Base-by-base conservation (phyloP, 1,140 invertebrate genomes). In the Conopomorpha cramerella region DNA sequence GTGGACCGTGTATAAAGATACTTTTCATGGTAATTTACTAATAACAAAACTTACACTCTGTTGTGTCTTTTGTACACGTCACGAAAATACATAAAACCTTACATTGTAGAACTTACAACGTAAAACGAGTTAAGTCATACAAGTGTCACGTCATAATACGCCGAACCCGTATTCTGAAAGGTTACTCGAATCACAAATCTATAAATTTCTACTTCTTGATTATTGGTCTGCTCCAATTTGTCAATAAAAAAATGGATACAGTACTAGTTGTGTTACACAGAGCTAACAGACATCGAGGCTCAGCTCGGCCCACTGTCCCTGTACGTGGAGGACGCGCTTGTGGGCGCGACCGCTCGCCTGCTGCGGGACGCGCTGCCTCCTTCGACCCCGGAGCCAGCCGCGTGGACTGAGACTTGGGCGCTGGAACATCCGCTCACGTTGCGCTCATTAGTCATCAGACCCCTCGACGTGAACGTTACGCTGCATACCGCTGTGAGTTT, bases 241-340 rank as follows among this genome's bases (percentile, higher is more conserved):
- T n/a, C n/a, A n/a, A n/a, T n/a, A n/a, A n/a, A n/a, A n/a, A n/a
- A n/a, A n/a, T n/a, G n/a, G n/a, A n/a, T n/a, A n/a, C n/a, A n/a
- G n/a, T n/a, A n/a, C n/a, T n/a, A n/a, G n/a, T n/a, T n/a, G n/a
- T n/a, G n/a, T n/a, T n/a, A n/a, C 16, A n/a, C 36, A 64, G 62
- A 62, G 27, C 8, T 58, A 25, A 49, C 54, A 7, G 58, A 72
- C 23, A 16, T 72, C 13, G 63, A 63, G 6, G 2, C 65, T 0
- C 34, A 42, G 0, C 15, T 60, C 15, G 65, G 67, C 1, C 57
- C 62, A 0, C 39, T 72, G 7, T 54, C 58, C 1, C 35, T 72
- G 13, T 72, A 68, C 41, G 30, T 72, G 3, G 67, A 72, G 34
- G 67, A 72, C 40, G 61, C 54, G 8, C 67, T 54, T 36, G 50